Evolutionary conservation across 2,797 vertebrate species (phyloP).

Genomic region (Rhodeus uyekii): DNA sequence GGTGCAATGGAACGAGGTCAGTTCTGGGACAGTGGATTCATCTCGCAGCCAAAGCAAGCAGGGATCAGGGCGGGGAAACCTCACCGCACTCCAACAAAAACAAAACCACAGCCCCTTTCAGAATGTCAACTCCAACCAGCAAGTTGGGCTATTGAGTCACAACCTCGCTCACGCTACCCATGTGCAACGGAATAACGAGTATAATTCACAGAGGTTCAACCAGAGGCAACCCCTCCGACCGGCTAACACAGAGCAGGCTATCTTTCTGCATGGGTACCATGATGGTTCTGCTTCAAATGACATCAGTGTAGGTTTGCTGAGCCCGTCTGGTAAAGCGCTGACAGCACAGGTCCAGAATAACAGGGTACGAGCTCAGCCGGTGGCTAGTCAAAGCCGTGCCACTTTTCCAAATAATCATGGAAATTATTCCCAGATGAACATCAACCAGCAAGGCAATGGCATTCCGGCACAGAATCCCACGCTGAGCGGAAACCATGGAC

Average conservation of each 20-base stretch:
- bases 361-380: constrained; percentile 63
- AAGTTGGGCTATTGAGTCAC: constrained; percentile 70
- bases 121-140: constrained; percentile 72
- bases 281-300: constrained; percentile 64
- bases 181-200: constrained; percentile 63
- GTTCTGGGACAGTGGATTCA: constrained; percentile 75
- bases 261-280: constrained; percentile 67
- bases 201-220: constrained; percentile 71
- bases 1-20: constrained; percentile 83
- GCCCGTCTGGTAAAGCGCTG: constrained; percentile 67
- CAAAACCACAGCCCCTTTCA: constrained; percentile 80
- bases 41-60: constrained; percentile 67
- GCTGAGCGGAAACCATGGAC: constrained; percentile 62
- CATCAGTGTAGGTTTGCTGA: constrained; percentile 22
- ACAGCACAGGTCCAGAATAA: constrained; percentile 73
- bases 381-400: constrained; percentile 47
- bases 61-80: constrained; percentile 70
- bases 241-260: constrained; percentile 62
- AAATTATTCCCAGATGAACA: constrained; percentile 65
- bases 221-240: constrained; percentile 68
- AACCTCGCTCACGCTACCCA: constrained; percentile 67
- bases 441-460: constrained; percentile 72
- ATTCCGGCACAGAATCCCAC: constrained; percentile 71
- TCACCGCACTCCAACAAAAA: constrained; percentile 81
- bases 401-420: constrained; percentile 62